Evolutionary conservation across 1,140 invertebrate species (phyloP).

Genomic region (Neoseiulus cucumeris): DNA sequence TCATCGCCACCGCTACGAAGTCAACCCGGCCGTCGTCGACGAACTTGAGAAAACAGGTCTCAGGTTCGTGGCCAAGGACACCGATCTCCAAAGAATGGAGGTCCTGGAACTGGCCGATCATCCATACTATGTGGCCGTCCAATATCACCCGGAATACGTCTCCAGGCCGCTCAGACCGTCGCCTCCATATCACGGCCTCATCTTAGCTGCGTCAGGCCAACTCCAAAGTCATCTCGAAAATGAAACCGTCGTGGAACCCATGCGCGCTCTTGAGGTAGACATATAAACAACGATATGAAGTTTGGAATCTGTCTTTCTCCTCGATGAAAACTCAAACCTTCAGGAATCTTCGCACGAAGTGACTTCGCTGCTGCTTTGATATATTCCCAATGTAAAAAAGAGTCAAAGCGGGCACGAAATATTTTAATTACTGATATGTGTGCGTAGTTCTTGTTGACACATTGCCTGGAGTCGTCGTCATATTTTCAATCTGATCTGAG

Average conservation of each 20-base stretch:
- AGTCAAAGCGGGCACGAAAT: too few relatives aligned
- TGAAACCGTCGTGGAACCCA: neutral
- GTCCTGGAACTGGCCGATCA: slow-evolving; percentile 48
- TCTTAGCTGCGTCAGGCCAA: slow-evolving; percentile 60
- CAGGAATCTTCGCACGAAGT: too few relatives aligned
- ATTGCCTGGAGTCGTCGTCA: too few relatives aligned
- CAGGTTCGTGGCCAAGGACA: slow-evolving; percentile 60
- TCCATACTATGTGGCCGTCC: slow-evolving; percentile 82
- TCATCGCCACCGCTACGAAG: slow-evolving; percentile 82
- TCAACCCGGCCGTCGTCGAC: slow-evolving; percentile 67
- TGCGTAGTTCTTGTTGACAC: too few relatives aligned
- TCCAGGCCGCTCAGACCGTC: slow-evolving; percentile 79
- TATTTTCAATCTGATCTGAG: too few relatives aligned
- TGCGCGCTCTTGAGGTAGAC: too few relatives aligned
- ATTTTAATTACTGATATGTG: too few relatives aligned
- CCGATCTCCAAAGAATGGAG: slow-evolving; percentile 55
- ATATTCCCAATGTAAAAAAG: too few relatives aligned
- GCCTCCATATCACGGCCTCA: slow-evolving; percentile 80
- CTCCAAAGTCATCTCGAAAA: slow-evolving; percentile 29
- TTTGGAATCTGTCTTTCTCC: too few relatives aligned
- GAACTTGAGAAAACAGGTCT: slow-evolving; percentile 59
- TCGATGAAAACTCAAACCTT: too few relatives aligned
- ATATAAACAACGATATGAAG: too few relatives aligned
- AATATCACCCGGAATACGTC: slow-evolving; percentile 94
- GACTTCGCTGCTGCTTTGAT: too few relatives aligned